Evolutionary conservation across 2,797 vertebrate species (phyloP), one percentile per base, ranked within the genome.

Genomic region (Pangasius sanitwongsei): DNA sequence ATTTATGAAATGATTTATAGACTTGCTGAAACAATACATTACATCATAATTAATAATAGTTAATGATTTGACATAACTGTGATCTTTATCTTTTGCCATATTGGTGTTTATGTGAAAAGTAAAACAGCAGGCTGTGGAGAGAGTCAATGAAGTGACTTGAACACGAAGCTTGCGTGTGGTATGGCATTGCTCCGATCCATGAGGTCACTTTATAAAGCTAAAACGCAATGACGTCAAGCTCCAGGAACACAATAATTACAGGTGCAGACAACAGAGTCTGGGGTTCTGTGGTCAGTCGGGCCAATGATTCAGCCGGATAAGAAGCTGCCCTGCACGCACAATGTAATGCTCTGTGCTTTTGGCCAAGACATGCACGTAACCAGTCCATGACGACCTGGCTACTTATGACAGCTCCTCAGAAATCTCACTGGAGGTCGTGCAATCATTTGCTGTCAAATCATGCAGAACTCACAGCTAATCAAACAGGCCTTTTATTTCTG

Each of bases 211-310:
- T 44, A 83, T 63, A 78, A 57, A 72, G 77, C 69, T 89, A 78
- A 87, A 34, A 84, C 41, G 69, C 75, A 86, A 85, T 87, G 87
- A 87, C 50, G 53, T 69, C 63, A 23, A 67, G 18, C 89, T 89
- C 70, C 63, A 87, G 83, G 85, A 84, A 50, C 70, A 59, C 59
- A 69, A 57, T 90, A 89, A 90, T 88, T 91, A 86, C 87, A 90
- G 86, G 88, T 90, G 86, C 83, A 90, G 87, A 74, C 83, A 78
- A 85, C 85, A 86, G 78, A 84, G 88, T 86, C 89, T 86, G 23
- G 83, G 70, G 74, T 83, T 89, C 74, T 85, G 72, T 44, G 88
- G 89, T 86, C 87, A 85, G 86, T 89, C 74, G 37, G 57, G 55
- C 69, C 78, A 86, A 11, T 34, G 87, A 89, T 86, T 80, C 61